Percentiles rank a stretch among this genome's conserved stretches.
Evolutionary conservation across 2,797 vertebrate species (phyloP).

Genomic region (Esox masquinongy): DNA sequence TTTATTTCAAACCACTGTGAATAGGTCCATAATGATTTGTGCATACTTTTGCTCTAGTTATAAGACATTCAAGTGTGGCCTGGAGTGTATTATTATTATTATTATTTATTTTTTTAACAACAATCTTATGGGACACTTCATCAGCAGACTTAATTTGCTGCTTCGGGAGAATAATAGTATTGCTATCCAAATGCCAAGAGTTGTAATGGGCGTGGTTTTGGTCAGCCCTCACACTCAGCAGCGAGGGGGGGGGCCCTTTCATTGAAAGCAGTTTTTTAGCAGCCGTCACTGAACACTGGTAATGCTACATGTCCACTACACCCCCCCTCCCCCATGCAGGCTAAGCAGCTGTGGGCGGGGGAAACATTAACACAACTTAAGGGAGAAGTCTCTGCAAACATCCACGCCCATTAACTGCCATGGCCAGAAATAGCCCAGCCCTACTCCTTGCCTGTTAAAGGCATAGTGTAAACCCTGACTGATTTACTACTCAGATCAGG

Average conservation of each 20-base stretch:
- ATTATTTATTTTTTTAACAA: too few relatives aligned
- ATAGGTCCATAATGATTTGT: too few relatives aligned
- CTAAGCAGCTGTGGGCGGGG: slow-evolving; percentile 9
- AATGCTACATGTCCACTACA: not conserved
- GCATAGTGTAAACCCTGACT: slow-evolving; percentile 18
- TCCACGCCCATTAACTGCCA: slow-evolving; percentile 32
- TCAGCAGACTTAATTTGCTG: not conserved
- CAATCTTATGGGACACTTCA: too few relatives aligned
- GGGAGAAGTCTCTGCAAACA: slow-evolving; percentile 54
- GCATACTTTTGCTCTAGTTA: too few relatives aligned
- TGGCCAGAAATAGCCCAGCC: slow-evolving; percentile 70
- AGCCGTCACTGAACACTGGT: not conserved
- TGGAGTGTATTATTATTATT: too few relatives aligned
- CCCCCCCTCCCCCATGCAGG: not conserved
- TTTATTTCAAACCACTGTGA: not conserved
- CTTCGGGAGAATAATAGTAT: not conserved
- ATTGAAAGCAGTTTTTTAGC: not conserved
- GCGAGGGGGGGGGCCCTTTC: not conserved
- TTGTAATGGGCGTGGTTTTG: not conserved
- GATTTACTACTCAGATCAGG: slow-evolving; percentile 51
- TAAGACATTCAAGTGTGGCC: too few relatives aligned
- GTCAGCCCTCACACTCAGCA: not conserved
- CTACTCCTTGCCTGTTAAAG: slow-evolving; percentile 21
- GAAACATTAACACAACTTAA: slow-evolving; percentile 60
- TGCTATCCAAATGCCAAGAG: not conserved